Conservation (phyloP, 2,797 vertebrate genomes). For the Catamblyrhynchus diadema region DNA sequence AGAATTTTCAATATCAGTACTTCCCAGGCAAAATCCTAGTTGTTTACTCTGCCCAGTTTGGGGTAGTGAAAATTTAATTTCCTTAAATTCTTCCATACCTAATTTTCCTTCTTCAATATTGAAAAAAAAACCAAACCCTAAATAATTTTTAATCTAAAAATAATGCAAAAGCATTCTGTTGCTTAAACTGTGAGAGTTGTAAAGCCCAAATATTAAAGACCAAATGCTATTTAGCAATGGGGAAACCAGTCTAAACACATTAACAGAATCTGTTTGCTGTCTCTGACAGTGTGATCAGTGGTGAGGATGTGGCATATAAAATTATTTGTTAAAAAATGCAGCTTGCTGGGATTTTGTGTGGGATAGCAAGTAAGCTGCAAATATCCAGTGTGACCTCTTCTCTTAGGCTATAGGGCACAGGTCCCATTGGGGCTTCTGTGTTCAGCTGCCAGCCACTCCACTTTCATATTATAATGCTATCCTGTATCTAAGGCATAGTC, state of each 20-base stretch:
- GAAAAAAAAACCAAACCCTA: background rate
- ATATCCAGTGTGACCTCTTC: background rate
- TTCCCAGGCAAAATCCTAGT: slow-evolving; percentile 29
- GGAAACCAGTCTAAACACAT: slow-evolving; percentile 18
- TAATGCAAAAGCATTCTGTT: background rate
- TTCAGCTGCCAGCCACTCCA: background rate
- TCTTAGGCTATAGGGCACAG: background rate
- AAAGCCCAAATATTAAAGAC: slow-evolving; percentile 8
- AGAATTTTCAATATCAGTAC: slow-evolving; percentile 44
- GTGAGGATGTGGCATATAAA: background rate
- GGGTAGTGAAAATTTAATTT: slow-evolving; percentile 50
- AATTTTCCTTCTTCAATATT: background rate
- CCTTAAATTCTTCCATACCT: slow-evolving; percentile 28
- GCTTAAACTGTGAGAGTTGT: background rate
- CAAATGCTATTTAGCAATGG: background rate
- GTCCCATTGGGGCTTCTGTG: background rate
- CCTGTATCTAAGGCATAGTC: background rate
- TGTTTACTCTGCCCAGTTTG: background rate
- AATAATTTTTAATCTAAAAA: background rate
- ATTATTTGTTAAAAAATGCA: background rate
- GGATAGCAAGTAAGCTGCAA: background rate
- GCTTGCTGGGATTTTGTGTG: background rate
- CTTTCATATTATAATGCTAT: background rate
- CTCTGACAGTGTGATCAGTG: slow-evolving; percentile 2
- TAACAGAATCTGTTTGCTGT: background rate